A percentile compares a stretch with the other conserved stretches of the same genome.
Evolutionary conservation across 2,888 invertebrate genomes (phyloP).

Genomic region (Lasioglossum lativentre): DNA sequence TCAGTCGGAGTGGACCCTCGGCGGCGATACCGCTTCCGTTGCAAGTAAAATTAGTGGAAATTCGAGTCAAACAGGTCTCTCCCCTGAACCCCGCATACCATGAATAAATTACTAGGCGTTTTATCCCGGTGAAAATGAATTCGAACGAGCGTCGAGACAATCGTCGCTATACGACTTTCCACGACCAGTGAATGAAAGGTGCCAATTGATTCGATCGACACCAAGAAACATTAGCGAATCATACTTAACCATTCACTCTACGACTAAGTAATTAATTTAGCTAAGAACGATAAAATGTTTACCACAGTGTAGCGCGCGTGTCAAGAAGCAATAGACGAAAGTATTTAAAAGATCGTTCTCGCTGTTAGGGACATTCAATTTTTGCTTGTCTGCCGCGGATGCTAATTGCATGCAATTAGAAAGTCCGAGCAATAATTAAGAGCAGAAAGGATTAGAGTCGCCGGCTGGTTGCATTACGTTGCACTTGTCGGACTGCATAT

Average conservation of each 20-base stretch:
- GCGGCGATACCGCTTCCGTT: constrained; percentile 20
- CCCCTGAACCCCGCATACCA: background rate
- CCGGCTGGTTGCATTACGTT: background rate
- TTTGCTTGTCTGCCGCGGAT: no score
- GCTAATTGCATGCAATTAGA: no score
- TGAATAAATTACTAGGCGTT: background rate
- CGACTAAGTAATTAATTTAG: no score
- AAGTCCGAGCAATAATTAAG: background rate
- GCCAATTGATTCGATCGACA: background rate
- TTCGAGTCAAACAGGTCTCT: constrained; percentile 23
- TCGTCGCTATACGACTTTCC: background rate
- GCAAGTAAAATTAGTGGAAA: constrained; percentile 16
- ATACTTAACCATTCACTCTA: background rate
- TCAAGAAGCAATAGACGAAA: no score
- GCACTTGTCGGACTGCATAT: background rate
- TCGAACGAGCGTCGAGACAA: background rate
- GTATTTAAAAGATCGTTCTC: no score
- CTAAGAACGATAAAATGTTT: background rate
- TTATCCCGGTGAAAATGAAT: background rate
- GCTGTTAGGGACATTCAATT: no score
- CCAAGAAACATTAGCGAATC: background rate
- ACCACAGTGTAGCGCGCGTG: no score
- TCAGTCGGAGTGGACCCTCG: constrained; percentile 13
- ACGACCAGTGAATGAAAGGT: background rate
- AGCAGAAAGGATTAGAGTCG: background rate